Percentiles rank a stretch among this genome's conserved stretches.
These are phyloP conservation scores for Galerucella pusilla DNA, from an alignment of 2,888 invertebrate genomes.

Conservation along the genomic window DNA sequence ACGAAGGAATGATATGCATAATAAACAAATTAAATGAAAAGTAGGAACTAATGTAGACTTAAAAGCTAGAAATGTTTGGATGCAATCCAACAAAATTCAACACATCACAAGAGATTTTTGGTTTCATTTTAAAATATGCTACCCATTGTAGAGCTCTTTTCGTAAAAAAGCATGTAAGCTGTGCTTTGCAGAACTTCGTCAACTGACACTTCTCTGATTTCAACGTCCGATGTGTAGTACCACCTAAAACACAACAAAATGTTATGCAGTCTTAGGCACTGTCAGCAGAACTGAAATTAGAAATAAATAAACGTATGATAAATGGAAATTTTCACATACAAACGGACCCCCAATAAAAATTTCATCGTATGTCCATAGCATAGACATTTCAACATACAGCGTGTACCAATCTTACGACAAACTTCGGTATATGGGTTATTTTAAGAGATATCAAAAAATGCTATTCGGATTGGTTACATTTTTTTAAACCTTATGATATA, in stretches of 20 bases:
- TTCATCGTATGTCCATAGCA: too few relatives aligned
- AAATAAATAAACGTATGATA: too few relatives aligned
- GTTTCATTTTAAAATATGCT: conserved; percentile 51
- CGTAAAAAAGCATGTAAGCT: conserved; percentile 95
- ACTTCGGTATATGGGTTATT: too few relatives aligned
- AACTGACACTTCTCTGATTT: conserved; percentile 83
- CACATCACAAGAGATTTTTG: conserved; percentile 26
- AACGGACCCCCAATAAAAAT: too few relatives aligned
- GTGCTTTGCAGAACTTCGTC: conserved; percentile 85
- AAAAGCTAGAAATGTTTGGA: neutral
- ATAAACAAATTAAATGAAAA: neutral
- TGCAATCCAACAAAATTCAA: conserved; percentile 4
- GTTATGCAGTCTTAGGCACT: neutral
- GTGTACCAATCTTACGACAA: too few relatives aligned
- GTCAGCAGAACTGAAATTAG: too few relatives aligned
- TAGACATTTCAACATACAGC: too few relatives aligned
- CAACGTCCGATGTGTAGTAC: conserved; percentile 89
- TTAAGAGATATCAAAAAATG: too few relatives aligned
- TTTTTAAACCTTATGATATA: too few relatives aligned
- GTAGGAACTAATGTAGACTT: neutral
- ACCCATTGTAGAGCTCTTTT: conserved; percentile 65
- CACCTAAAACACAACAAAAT: conserved; percentile 70
- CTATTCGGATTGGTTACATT: too few relatives aligned
- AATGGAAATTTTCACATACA: too few relatives aligned
- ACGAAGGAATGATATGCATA: neutral